A percentile compares a stretch with the other conserved stretches of the same genome.
Conservation (phyloP, 2,888 invertebrate genomes). For the Drosophila stalkeri region DNA sequence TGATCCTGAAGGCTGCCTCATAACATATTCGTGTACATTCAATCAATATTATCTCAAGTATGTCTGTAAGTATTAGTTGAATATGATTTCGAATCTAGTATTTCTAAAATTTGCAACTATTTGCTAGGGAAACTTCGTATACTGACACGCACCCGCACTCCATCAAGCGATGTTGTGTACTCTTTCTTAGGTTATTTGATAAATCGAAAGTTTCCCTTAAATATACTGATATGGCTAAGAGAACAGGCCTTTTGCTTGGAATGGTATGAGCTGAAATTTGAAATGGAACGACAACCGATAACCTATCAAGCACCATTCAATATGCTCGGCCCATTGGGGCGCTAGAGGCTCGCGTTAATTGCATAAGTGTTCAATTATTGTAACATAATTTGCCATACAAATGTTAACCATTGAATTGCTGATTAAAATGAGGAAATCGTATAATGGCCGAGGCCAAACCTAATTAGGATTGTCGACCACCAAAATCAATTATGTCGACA, state of each 20-base stretch:
- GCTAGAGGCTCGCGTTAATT: slow-evolving; percentile 40
- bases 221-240: slow-evolving; percentile 23
- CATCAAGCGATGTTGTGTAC: neutral
- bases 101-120: too few species aligned
- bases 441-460: slow-evolving; percentile 48
- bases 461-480: slow-evolving; percentile 54
- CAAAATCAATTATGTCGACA: slow-evolving; percentile 66
- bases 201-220: neutral
- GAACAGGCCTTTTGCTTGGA: slow-evolving; percentile 61
- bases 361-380: slow-evolving; percentile 64
- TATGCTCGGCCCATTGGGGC: slow-evolving; percentile 4
- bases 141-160: slow-evolving; percentile 52
- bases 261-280: slow-evolving; percentile 57
- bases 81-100: too few species aligned
- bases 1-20: slow-evolving; percentile 15
- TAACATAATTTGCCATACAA: slow-evolving; percentile 45
- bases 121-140: slow-evolving; percentile 56
- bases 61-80: slow-evolving; percentile 22
- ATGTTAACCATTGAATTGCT: slow-evolving; percentile 28
- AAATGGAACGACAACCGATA: slow-evolving; percentile 22
- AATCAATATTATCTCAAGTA: neutral
- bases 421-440: slow-evolving; percentile 59
- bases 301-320: slow-evolving; percentile 44
- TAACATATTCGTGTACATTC: slow-evolving; percentile 52
- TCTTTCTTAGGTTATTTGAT: neutral